These are phyloP conservation scores for Condylura cristata DNA, from an alignment of 2,113 vertebrate species.

Conservation along the genomic window DNA sequence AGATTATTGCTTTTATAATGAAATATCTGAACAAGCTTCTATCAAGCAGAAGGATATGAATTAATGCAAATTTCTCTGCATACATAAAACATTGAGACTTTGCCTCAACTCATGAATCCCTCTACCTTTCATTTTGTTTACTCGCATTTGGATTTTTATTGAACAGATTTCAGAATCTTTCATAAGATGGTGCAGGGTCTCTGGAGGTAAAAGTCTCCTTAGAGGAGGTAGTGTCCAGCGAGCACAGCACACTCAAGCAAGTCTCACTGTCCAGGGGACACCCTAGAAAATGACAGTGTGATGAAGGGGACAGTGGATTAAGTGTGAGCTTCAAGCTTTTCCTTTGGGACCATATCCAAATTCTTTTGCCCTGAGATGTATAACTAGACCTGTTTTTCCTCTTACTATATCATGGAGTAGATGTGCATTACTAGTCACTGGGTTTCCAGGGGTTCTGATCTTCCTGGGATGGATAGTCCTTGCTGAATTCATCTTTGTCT, in stretches of 20 bases:
- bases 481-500: constrained; percentile 8
- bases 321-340: background rate
- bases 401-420: background rate
- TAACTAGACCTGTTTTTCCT: background rate
- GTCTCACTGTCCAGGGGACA: background rate
- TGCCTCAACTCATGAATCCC: constrained; percentile 55
- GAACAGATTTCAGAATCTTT: constrained; percentile 59
- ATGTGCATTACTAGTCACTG: background rate
- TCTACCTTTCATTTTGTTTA: constrained; percentile 69
- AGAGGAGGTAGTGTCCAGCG: background rate
- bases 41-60: constrained; percentile 78
- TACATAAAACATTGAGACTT: constrained; percentile 78
- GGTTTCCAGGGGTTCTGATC: background rate
- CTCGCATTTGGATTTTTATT: background rate
- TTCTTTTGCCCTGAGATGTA: background rate
- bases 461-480: background rate
- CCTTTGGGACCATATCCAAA: background rate
- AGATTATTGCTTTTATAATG: constrained; percentile 55
- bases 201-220: background rate
- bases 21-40: constrained; percentile 73
- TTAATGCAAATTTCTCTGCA: constrained; percentile 75
- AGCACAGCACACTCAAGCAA: background rate
- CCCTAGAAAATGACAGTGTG: background rate
- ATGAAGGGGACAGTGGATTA: background rate
- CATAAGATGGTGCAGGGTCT: constrained; percentile 1